Base-by-base conservation (phyloP, 1,140 invertebrate genomes). In the Drosophila eugracilis region DNA sequence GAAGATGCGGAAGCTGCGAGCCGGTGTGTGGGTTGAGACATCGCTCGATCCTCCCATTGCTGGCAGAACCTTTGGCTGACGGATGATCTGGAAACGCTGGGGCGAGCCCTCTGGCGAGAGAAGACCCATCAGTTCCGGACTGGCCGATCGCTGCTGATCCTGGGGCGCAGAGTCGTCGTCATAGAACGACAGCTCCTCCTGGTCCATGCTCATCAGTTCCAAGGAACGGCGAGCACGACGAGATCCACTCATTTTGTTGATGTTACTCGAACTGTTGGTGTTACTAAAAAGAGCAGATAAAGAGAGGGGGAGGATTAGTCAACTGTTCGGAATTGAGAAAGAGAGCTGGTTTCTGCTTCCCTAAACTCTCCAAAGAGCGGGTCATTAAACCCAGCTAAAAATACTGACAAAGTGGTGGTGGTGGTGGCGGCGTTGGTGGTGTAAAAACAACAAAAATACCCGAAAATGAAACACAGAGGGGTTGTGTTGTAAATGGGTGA, bases 371-470 rank as follows among this genome's bases (percentile, higher is more conserved):
- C 36, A 42, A 48, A 34, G 47, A 44, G 39, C 63, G 81, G 83
- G 83, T 88, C 83, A 88, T 83, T 88, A 88, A 88, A 88, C 83
- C 55, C 84, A 75, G 78, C 84, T 88, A 88, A 88, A 88, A 88
- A 88, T 88, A 81, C 59, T 69, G 49, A 57, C 77, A 75, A 24
- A 69, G 30, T 32, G 44, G 52, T 42, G 75, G 75, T 37, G 80
- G 66, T 45, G 57, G 36, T 63, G 63, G 81, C 72, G 81, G 81
- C 75, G 76, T 76, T 63, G 62, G 73, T 44, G 50, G 66, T 62
- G 53, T 52, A 84, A 75, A 58, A 58, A 62, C 60, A 77, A 78
- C 58, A 76, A 65, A n/a, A 49, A 44, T 19, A 48, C n/a, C n/a
- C n/a, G 14, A 54, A 15, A 19, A n/a, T n/a, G n/a, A 52, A 32